Conservation (phyloP, 2,888 invertebrate genomes). For the Pimpla rufipes region DNA sequence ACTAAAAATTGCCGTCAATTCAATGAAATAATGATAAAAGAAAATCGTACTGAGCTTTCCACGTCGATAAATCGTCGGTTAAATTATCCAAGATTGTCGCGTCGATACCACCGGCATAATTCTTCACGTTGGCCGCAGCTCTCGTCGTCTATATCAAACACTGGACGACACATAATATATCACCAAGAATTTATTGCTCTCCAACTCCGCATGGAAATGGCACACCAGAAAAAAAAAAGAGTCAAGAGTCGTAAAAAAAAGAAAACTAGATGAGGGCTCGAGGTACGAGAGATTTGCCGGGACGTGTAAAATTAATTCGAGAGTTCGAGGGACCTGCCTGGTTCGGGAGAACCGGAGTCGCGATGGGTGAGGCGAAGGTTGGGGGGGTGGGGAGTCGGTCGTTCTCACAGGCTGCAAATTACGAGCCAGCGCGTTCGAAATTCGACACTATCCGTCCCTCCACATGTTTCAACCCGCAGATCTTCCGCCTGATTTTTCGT, state of each 20-base stretch:
- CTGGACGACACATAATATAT: conserved; percentile 54
- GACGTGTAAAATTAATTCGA: conserved; percentile 64
- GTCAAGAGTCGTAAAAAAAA: conserved; percentile 35
- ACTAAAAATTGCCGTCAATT: too few species aligned
- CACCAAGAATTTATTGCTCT: conserved; percentile 66
- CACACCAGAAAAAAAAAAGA: conserved; percentile 44
- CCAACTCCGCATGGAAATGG: conserved; percentile 59
- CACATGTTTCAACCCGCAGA: background rate
- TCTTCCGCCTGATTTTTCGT: background rate
- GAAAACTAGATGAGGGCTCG: conserved; percentile 16
- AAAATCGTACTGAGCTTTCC: too few species aligned
- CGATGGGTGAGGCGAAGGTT: background rate
- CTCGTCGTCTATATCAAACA: conserved; percentile 55
- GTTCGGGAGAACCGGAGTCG: conserved; percentile 15
- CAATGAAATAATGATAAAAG: too few species aligned
- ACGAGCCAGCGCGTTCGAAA: conserved; percentile 31
- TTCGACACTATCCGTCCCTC: conserved; percentile 42
- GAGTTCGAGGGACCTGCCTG: conserved; percentile 49
- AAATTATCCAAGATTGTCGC: conserved; percentile 15
- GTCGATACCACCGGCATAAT: conserved; percentile 18
- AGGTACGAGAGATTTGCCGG: conserved; percentile 45
- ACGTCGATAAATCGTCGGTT: background rate
- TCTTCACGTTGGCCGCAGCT: conserved; percentile 44
- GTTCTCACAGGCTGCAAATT: conserved; percentile 48
- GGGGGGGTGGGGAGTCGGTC: conserved; percentile 2